Conservation (phyloP, 1,140 invertebrate genomes). For the Pseudomyrmex sp. region DNA sequence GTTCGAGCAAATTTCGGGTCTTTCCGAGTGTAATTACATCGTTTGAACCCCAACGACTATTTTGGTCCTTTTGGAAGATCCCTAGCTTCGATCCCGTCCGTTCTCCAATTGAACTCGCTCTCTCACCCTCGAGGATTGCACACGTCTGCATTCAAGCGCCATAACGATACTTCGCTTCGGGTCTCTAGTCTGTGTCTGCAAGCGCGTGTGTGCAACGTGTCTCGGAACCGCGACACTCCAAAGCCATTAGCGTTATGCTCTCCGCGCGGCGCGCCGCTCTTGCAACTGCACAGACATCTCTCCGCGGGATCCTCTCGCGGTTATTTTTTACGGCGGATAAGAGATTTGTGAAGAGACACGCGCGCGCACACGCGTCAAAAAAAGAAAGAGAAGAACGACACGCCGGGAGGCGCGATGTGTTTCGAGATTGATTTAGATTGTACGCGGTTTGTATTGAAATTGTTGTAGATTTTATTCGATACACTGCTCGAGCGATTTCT, state of each 20-base stretch:
- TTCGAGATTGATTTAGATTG: too few relatives aligned
- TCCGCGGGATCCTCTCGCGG: background rate
- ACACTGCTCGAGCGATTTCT: background rate
- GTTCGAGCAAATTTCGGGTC: slow-evolving; percentile 6
- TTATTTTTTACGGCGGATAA: slow-evolving; percentile 36
- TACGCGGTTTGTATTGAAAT: too few relatives aligned
- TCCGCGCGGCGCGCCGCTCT: slow-evolving; percentile 27
- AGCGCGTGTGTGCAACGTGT: slow-evolving; percentile 44
- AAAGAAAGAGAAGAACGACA: slow-evolving; percentile 3
- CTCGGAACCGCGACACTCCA: slow-evolving; percentile 77
- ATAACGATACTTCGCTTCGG: slow-evolving; percentile 42
- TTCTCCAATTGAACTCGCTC: slow-evolving; percentile 15
- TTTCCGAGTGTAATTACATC: slow-evolving; percentile 43
- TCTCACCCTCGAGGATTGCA: slow-evolving; percentile 41
- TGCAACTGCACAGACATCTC: slow-evolving; percentile 38
- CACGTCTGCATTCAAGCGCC: slow-evolving; percentile 10
- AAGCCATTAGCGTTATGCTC: slow-evolving; percentile 80
- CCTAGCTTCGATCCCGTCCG: slow-evolving; percentile 8
- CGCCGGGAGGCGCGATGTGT: too few relatives aligned
- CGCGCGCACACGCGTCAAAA: background rate
- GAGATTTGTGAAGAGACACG: background rate
- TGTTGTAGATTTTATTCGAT: too few relatives aligned
- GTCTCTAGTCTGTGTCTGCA: slow-evolving; percentile 3
- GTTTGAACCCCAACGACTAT: slow-evolving; percentile 40
- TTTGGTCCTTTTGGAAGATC: slow-evolving; percentile 14